These are phyloP conservation scores for Rousettus madagascariensis DNA, from an alignment of 2,797 vertebrate species.

Conservation along the genomic window DNA sequence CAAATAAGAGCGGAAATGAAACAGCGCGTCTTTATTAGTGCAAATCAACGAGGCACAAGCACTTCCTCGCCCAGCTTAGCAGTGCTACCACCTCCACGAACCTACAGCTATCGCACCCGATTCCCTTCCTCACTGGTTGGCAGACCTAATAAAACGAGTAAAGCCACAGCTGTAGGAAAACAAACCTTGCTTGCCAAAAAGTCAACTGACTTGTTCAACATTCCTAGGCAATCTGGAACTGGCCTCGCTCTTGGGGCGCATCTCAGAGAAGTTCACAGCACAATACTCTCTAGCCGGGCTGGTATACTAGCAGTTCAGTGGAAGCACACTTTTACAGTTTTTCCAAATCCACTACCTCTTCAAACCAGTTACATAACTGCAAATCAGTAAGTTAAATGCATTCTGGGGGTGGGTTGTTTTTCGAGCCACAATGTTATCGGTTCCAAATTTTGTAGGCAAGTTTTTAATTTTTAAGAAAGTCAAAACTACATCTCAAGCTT, in stretches of 20 bases:
- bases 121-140: not conserved
- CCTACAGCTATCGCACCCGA: not conserved
- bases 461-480: constrained; percentile 54
- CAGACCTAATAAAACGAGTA: not conserved
- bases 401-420: constrained; percentile 6
- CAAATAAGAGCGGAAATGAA: constrained; percentile 9
- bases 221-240: constrained; percentile 3
- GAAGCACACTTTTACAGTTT: constrained; percentile 26
- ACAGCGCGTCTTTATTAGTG: not conserved
- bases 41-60: not conserved
- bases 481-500: constrained; percentile 38
- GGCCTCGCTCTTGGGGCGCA: not conserved
- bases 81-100: not conserved
- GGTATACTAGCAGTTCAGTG: not conserved
- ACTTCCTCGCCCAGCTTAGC: not conserved
- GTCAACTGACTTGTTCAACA: not conserved
- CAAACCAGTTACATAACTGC: not conserved
- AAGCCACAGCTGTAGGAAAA: not conserved
- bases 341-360: not conserved
- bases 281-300: not conserved
- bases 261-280: not conserved
- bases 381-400: constrained; percentile 6
- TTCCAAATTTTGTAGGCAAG: not conserved
- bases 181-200: not conserved
- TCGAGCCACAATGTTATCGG: constrained; percentile 7